phyloP scores from a whole-genome alignment of 1,140 invertebrate genomes.

The Drosophila sturtevanti region DNA sequence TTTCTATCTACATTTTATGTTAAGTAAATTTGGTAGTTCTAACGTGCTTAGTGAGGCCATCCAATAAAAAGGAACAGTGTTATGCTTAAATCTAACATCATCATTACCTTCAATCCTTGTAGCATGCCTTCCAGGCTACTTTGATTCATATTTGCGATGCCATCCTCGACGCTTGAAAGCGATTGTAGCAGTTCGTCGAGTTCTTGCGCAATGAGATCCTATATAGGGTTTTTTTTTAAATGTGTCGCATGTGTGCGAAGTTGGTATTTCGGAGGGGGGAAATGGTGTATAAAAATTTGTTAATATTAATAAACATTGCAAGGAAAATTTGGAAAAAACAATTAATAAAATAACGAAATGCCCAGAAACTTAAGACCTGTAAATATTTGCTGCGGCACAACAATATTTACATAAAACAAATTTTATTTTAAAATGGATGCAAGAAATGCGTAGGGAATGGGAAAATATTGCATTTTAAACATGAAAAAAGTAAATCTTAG shows the following conservation, averaged over 20 bases:
- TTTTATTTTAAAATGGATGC: conserved; percentile 47
- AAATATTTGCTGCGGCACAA: conserved; percentile 70
- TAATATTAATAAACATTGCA: conserved; percentile 64
- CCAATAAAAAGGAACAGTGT: conserved; percentile 22
- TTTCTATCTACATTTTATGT: conserved; percentile 41
- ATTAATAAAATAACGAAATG: not conserved
- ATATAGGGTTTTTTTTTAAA: conserved; percentile 60
- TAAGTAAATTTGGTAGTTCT: not conserved
- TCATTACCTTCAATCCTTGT: conserved; percentile 87
- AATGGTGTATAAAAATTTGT: conserved; percentile 61
- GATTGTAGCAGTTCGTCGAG: conserved; percentile 87
- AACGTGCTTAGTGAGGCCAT: conserved; percentile 45
- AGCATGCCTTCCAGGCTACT: conserved; percentile 88
- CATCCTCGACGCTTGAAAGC: conserved; percentile 86
- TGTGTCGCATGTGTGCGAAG: conserved; percentile 35
- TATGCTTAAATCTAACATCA: conserved; percentile 4
- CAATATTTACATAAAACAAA: conserved; percentile 54
- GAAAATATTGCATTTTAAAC: not conserved
- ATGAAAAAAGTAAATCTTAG: not conserved
- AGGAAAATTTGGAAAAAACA: not conserved
- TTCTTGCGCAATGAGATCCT: conserved; percentile 87
- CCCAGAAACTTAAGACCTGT: conserved; percentile 11
- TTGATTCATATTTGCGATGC: conserved; percentile 86
- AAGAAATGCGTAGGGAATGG: conserved; percentile 7
- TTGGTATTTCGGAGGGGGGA: conserved; percentile 23